Base-by-base conservation (phyloP, 2,113 vertebrate genomes). In the Sorex araneus region DNA sequence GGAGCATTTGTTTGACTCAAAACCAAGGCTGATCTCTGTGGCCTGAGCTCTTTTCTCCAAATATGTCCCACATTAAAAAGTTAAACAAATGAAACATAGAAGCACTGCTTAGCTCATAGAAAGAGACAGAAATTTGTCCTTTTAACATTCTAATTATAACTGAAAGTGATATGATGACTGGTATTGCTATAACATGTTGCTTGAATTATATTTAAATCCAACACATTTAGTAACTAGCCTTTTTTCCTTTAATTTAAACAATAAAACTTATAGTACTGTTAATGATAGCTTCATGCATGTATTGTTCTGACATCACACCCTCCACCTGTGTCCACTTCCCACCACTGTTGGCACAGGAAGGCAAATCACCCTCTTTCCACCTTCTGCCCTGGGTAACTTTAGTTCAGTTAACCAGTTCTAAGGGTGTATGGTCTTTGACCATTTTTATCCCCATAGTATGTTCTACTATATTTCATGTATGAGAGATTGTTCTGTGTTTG, bases 1-100 rank as follows among this genome's bases (percentile, higher is more conserved):
- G 19, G 82, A 25, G n/a, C 32, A 94, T 19, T 28, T 63, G 18
- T 50, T 93, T 96, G 90, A 94, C 40, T 96, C 47, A 96, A 95
- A 97, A 91, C 2, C 12, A 54, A 71, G 40, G 36, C 75, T 89
- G 63, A 74, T 84, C 50, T 69, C 87, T 60, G 8, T 40, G 79
- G 25, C 32, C 93, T 92, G 3, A 3, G 1, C 86, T 94, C 85
- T 66, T 66, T 81, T 89, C 66, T 74, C 83, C 30, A 90, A 84
- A 91, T 79, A 93, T 60, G 78, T 94, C 30, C 30, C 81, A 40
- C 28, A 83, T 73, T 76, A 36, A 43, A 57, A 90, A 36, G 6
- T 19, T 2, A 6, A 60, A 60, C 21, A 60, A 19, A 60, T 60
- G 18, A 60, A 21, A 60, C 21, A n/a, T 19, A 73, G 40, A 87